These are phyloP conservation scores for Circaetus cinerascens DNA, from an alignment of 2,113 vertebrate genomes.

Conservation along the genomic window DNA sequence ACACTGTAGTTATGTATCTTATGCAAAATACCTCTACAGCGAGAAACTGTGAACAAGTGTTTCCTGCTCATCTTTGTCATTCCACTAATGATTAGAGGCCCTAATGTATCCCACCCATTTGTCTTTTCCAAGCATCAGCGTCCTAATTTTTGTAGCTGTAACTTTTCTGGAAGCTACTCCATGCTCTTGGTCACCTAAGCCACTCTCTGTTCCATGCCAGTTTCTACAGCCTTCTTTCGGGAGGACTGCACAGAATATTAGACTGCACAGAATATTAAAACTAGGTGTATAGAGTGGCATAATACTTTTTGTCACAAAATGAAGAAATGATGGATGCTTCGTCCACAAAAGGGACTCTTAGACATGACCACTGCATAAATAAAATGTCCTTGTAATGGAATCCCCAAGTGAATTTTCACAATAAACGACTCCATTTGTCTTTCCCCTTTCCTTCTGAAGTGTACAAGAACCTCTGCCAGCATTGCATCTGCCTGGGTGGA, in stretches of 20 bases:
- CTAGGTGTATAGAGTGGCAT: not conserved
- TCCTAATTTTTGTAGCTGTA: not conserved
- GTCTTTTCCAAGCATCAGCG: not conserved
- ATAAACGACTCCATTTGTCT: not conserved
- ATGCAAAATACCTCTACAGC: not conserved
- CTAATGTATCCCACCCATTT: not conserved
- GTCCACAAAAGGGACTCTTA: not conserved
- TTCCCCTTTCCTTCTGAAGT: not conserved
- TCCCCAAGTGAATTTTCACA: not conserved
- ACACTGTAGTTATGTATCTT: not conserved
- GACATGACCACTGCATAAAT: not conserved
- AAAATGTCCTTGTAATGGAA: not conserved
- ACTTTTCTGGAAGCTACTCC: not conserved
- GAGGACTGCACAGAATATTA: not conserved
- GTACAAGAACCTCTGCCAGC: not conserved
- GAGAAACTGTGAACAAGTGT: not conserved
- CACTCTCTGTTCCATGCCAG: not conserved
- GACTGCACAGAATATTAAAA: not conserved
- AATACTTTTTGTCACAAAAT: not conserved
- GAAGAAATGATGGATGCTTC: not conserved
- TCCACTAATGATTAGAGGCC: not conserved
- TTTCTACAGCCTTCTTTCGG: not conserved
- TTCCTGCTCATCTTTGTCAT: not conserved
- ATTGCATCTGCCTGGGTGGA: not conserved
- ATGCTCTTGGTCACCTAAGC: not conserved